phyloP scores from a whole-genome alignment of 2,797 vertebrate species.

The Melanotaenia nigrans region DNA sequence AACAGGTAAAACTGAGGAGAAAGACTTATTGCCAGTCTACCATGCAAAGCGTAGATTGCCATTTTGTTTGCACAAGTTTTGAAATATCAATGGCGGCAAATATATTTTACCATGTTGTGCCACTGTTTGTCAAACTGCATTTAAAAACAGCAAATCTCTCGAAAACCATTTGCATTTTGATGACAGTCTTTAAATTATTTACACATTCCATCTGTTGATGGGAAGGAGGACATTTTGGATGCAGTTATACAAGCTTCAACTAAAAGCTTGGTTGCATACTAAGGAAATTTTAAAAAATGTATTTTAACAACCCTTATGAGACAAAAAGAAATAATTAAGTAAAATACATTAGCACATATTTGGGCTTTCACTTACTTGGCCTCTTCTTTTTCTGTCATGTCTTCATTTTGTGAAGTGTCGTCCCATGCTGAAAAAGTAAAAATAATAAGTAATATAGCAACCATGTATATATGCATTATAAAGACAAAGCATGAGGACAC shows the following conservation, averaged over 20 bases:
- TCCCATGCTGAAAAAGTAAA: slow-evolving; percentile 77
- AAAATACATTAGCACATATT: not conserved
- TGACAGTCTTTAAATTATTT: too few relatives aligned
- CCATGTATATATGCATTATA: not conserved
- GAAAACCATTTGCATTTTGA: too few relatives aligned
- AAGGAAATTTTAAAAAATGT: not conserved
- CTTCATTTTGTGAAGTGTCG: slow-evolving; percentile 69
- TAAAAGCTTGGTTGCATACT: too few relatives aligned
- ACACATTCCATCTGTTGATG: not conserved
- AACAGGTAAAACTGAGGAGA: not conserved
- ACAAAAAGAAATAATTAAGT: not conserved
- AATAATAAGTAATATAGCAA: not conserved
- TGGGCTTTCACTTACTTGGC: slow-evolving; percentile 75
- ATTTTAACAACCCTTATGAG: not conserved
- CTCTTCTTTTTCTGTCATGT: slow-evolving; percentile 85
- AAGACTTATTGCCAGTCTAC: too few relatives aligned
- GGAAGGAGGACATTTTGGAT: not conserved
- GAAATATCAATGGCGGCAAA: too few relatives aligned
- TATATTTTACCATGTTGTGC: too few relatives aligned
- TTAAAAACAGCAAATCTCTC: too few relatives aligned
- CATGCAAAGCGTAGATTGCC: too few relatives aligned
- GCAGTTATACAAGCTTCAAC: not conserved
- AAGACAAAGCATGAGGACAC: not conserved
- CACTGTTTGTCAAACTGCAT: too few relatives aligned
- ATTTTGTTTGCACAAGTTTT: too few relatives aligned